Base-by-base conservation (phyloP, 2,113 vertebrate species). In the Astur gentilis region DNA sequence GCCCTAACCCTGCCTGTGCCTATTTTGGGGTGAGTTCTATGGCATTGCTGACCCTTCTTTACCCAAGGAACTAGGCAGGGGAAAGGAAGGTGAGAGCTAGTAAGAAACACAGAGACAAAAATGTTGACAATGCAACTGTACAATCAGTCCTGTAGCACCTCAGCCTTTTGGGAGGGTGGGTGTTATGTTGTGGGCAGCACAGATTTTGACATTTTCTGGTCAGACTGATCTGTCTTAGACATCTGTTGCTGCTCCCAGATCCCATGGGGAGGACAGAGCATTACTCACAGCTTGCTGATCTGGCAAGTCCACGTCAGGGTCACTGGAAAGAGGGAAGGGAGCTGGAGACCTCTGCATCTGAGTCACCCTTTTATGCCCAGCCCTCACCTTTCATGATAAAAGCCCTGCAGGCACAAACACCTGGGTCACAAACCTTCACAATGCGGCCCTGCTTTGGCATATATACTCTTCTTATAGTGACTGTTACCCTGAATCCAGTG, bases 371-470 rank as follows among this genome's bases (percentile, higher is more conserved):
- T 71, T 77, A 61, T 71, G 60, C 61, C 73, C 88, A 72, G 62
- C 81, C 96, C 84, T 73, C 93, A 20, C n/a, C 62, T 84, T 83
- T 64, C 65, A 4, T 5, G 11, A 97, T 96, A 97, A 98, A 98
- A 97, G 38, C 66, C 42, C 55, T 58, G 52, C 10, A 78, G 38
- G 34, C 22, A 21, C 38, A 71, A 27, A 38, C 45, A 16, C 34
- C 73, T 61, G 62, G 31, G 32, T 66, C 88, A 31, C 15, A 97
- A 71, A 66, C 31, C 66, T 50, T 66, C 92, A 66, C 38, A 42
- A 81, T 75, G 87, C 23, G 5, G 58, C 31, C 54, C 20, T 38
- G 36, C 52, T 49, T 70, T 55, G 36, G 25, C 10, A 45, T 57
- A 18, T 23, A 7, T 3, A 34, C 40, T 96, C 34, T 96, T 71